Conservation (phyloP, 2,113 vertebrate genomes). For the Chaetura pelagica region DNA sequence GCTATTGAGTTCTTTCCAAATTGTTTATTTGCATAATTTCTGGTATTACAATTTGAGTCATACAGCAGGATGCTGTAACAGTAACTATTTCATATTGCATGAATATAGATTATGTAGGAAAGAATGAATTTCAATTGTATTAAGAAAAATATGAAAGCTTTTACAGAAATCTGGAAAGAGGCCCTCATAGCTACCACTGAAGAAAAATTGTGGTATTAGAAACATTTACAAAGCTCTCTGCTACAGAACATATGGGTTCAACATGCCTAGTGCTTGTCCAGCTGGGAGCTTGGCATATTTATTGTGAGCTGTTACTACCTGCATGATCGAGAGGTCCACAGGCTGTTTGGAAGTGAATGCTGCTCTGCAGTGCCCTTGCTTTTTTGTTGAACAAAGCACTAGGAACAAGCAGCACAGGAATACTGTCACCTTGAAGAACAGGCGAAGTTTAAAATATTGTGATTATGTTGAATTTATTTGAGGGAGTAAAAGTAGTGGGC, state of each 20-base stretch:
- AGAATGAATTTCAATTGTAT: not conserved
- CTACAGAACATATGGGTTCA: slow-evolving; percentile 11
- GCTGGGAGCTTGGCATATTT: not conserved
- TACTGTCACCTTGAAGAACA: not conserved
- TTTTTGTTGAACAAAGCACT: not conserved
- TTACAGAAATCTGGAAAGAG: not conserved
- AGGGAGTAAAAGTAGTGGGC: not conserved
- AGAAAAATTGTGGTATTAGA: not conserved
- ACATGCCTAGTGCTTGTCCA: slow-evolving; percentile 3
- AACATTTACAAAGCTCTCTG: slow-evolving; percentile 17
- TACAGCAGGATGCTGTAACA: not conserved
- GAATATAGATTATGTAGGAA: not conserved
- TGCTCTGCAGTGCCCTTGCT: not conserved
- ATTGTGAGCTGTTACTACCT: not conserved
- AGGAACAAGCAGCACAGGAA: not conserved
- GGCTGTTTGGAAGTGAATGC: not conserved
- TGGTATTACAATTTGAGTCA: not conserved
- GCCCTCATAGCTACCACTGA: not conserved
- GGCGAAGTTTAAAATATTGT: not conserved
- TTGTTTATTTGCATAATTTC: not conserved
- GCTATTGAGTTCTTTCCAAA: not conserved
- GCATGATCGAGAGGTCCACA: not conserved
- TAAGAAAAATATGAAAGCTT: not conserved
- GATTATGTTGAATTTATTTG: not conserved
- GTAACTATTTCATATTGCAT: not conserved